Conservation (phyloP, 2,113 vertebrate species). For the Cottus gobio region DNA sequence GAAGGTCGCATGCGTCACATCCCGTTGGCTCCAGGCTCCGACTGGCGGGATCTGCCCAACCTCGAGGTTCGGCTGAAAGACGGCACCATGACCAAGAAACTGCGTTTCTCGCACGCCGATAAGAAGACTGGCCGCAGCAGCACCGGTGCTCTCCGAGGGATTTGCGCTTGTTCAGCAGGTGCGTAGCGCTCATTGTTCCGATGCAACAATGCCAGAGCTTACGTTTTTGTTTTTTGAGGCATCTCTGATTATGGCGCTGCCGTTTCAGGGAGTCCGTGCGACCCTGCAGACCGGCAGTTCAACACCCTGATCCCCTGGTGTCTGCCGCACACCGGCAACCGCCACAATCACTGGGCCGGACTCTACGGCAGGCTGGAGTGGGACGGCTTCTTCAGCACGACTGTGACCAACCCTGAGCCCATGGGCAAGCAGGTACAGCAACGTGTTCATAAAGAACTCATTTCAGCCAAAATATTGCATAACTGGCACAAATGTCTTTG, state of each 20-base stretch:
- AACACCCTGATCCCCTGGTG: slow-evolving; percentile 98
- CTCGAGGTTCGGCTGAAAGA: slow-evolving; percentile 92
- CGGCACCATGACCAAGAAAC: slow-evolving; percentile 88
- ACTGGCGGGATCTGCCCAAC: slow-evolving; percentile 96
- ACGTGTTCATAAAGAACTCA: not conserved
- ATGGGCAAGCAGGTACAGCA: slow-evolving; percentile 95
- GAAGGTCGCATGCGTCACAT: slow-evolving; percentile 96
- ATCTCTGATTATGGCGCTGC: not conserved
- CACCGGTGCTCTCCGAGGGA: slow-evolving; percentile 88
- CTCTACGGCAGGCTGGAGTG: slow-evolving; percentile 95
- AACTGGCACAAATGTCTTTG: not conserved
- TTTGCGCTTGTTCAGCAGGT: slow-evolving; percentile 94
- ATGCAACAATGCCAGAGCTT: fast-evolving
- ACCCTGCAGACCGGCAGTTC: slow-evolving; percentile 92
- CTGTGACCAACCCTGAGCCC: slow-evolving; percentile 96
- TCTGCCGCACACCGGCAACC: slow-evolving; percentile 95
- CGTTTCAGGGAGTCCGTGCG: slow-evolving; percentile 86
- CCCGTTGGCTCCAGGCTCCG: slow-evolving; percentile 92
- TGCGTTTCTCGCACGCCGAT: slow-evolving; percentile 90
- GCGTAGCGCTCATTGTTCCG: not conserved
- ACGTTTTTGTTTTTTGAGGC: fast-evolving
- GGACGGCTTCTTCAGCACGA: slow-evolving; percentile 99
- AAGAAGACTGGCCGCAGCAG: slow-evolving; percentile 91
- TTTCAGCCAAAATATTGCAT: not conserved
- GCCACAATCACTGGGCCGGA: slow-evolving; percentile 98